Conservation (phyloP, 2,113 vertebrate genomes). For the Halcyon senegalensis region DNA sequence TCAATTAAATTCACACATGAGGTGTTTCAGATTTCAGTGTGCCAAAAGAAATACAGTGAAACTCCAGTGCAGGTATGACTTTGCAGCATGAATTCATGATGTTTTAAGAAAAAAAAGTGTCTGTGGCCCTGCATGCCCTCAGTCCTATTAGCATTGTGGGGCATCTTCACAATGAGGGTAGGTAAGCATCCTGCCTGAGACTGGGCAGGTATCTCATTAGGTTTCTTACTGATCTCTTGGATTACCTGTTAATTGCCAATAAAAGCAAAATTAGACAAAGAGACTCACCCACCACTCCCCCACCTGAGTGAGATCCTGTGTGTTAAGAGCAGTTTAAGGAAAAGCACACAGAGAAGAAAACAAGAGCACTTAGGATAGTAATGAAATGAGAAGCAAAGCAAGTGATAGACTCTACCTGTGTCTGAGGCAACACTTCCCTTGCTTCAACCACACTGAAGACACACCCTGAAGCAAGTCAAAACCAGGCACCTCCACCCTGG, state of each 20-base stretch:
- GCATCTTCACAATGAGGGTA: neutral
- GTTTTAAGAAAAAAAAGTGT: neutral
- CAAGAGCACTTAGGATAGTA: too few relatives aligned
- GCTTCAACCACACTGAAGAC: too few relatives aligned
- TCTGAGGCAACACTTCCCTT: too few relatives aligned
- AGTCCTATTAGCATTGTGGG: neutral
- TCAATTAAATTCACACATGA: neutral
- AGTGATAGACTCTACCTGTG: too few relatives aligned
- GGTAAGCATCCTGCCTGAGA: neutral
- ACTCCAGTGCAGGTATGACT: neutral
- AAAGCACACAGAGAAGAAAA: too few relatives aligned
- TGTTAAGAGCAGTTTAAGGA: too few relatives aligned
- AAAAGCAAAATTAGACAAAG: neutral
- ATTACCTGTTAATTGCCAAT: neutral
- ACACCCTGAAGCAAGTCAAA: too few relatives aligned
- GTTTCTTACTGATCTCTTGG: neutral
- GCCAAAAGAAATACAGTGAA: fast-evolving
- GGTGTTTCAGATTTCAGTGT: neutral
- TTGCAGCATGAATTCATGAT: neutral
- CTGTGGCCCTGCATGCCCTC: neutral
- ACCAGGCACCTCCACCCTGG: too few relatives aligned
- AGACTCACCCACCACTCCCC: too few relatives aligned
- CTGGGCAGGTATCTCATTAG: neutral
- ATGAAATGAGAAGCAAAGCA: too few relatives aligned
- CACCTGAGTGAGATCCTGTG: too few relatives aligned